Percentiles rank a stretch among this genome's conserved stretches.
These are phyloP conservation scores for Lineus longissimus DNA, from an alignment of 1,140 invertebrate genomes.

Conservation along the genomic window DNA sequence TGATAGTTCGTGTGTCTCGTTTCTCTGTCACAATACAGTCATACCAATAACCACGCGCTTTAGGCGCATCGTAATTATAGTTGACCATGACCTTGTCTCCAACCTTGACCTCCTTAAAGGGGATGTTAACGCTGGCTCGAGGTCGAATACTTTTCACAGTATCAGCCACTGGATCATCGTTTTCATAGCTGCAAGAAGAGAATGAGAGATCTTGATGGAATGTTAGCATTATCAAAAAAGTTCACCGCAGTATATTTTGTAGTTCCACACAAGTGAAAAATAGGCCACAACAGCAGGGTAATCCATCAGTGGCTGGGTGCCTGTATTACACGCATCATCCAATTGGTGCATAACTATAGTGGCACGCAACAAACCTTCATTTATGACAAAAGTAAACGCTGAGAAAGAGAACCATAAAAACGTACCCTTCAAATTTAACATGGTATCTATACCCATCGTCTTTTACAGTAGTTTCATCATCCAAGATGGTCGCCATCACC, in stretches of 20 bases:
- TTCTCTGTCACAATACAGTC: conserved; percentile 59
- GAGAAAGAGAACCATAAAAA: background rate
- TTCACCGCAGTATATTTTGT: background rate
- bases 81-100: conserved; percentile 71
- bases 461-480: conserved; percentile 18
- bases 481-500: background rate
- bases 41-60: conserved; percentile 72
- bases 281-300: too few relatives aligned
- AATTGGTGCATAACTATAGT: too few relatives aligned
- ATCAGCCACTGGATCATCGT: conserved; percentile 55
- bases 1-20: conserved; percentile 42
- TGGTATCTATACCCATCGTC: conserved; percentile 51
- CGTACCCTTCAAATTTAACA: conserved; percentile 52
- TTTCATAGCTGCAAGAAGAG: conserved; percentile 48
- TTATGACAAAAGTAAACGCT: background rate
- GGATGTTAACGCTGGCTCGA: conserved; percentile 59
- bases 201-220: background rate
- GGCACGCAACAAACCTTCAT: too few relatives aligned
- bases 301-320: too few relatives aligned
- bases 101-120: conserved; percentile 59
- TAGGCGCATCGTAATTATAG: conserved; percentile 70
- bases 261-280: too few relatives aligned
- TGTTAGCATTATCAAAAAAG: conserved; percentile 3
- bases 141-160: conserved; percentile 63
- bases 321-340: too few relatives aligned